A percentile compares a stretch with the other conserved stretches of the same genome.
Evolutionary conservation across 2,888 invertebrate species (phyloP).

Genomic region (Ctenicera cuprea): DNA sequence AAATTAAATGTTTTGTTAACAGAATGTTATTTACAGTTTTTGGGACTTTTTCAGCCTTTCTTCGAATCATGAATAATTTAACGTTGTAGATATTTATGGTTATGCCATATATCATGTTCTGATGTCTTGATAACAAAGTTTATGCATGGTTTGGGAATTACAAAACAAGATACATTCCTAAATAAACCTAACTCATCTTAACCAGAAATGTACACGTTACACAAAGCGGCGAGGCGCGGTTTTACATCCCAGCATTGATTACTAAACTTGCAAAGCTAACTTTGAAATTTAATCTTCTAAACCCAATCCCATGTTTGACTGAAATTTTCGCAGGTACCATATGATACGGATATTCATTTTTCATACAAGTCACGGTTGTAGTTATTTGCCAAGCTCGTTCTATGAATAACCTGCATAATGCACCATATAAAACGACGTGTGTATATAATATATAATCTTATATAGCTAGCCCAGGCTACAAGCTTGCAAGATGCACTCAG

Average conservation of each 20-base stretch:
- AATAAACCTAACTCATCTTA: constrained; percentile 9
- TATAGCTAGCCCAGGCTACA: constrained; percentile 26
- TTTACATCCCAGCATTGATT: constrained; percentile 1
- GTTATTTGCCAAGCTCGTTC: background rate
- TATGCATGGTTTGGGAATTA: constrained; percentile 34
- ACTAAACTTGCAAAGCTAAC: background rate
- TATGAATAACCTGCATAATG: constrained; percentile 13
- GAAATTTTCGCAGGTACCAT: background rate
- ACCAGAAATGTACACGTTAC: background rate
- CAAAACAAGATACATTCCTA: constrained; percentile 20
- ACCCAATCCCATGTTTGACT: background rate
- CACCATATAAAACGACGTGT: constrained; percentile 24
- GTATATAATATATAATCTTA: constrained; percentile 37
- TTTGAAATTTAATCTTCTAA: constrained; percentile 2
- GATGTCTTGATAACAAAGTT: constrained; percentile 27
- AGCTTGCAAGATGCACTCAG: constrained; percentile 32
- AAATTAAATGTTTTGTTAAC: background rate
- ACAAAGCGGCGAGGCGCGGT: background rate
- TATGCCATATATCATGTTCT: constrained; percentile 21
- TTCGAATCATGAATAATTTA: constrained; percentile 28
- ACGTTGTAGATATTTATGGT: constrained; percentile 24
- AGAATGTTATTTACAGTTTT: constrained; percentile 4
- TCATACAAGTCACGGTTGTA: background rate
- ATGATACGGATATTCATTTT: background rate
- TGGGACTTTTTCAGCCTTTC: background rate